A percentile compares a stretch with the other conserved stretches of the same genome.
phyloP scores from a whole-genome alignment of 1,140 invertebrate genomes.

The Drosophila micromelanica region DNA sequence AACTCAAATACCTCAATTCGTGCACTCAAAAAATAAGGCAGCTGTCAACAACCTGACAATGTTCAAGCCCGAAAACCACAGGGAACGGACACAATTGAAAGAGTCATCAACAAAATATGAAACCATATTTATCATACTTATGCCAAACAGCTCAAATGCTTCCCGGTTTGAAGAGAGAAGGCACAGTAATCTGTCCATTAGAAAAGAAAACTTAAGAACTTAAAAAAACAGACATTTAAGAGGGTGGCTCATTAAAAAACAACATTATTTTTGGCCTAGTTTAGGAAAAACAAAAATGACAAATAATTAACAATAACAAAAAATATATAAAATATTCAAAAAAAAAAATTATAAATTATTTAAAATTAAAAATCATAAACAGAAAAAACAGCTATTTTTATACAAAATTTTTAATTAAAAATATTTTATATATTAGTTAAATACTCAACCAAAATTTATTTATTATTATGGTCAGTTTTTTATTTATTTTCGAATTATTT shows the following conservation, averaged over 20 bases:
- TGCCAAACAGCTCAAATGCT: constrained; percentile 25
- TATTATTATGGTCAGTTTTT: neutral
- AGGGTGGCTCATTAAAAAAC: neutral
- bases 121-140: constrained; percentile 45
- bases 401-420: no score
- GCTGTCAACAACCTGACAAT: constrained; percentile 39
- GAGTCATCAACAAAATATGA: constrained; percentile 21
- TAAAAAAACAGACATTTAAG: neutral
- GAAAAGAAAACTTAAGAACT: constrained; percentile 8
- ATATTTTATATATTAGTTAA: no score
- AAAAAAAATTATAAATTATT: no score
- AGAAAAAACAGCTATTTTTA: no score
- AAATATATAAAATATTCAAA: no score
- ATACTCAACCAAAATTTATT: neutral
- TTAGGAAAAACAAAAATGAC: neutral
- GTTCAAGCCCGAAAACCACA: neutral
- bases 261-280: neutral
- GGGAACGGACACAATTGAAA: neutral
- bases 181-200: constrained; percentile 24
- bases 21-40: neutral
- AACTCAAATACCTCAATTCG: neutral
- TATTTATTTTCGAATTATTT: neutral
- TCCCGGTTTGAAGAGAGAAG: constrained; percentile 13
- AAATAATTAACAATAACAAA: no score
- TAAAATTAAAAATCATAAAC: no score